These are phyloP conservation scores for Noctua fimbriata DNA, from an alignment of 2,888 invertebrate species.

Conservation along the genomic window DNA sequence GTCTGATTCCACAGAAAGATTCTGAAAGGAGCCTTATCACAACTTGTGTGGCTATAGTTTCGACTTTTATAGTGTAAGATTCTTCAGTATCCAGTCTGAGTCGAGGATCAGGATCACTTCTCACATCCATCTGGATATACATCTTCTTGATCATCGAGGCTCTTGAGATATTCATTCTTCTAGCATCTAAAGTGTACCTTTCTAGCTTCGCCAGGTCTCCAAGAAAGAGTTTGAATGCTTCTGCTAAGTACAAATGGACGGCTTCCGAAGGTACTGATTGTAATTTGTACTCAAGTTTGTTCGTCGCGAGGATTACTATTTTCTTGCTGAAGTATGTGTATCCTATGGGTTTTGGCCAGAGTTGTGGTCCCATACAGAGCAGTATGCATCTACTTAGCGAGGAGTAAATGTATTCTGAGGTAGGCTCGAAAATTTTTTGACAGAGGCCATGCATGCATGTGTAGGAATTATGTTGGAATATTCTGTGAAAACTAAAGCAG, in stretches of 20 bases:
- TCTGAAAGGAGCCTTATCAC: conserved; percentile 89
- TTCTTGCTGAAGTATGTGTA: conserved; percentile 91
- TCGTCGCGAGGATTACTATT: conserved; percentile 89
- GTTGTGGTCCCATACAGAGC: conserved; percentile 92
- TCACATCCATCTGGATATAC: conserved; percentile 87
- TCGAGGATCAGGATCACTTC: conserved; percentile 88
- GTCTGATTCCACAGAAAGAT: conserved; percentile 94
- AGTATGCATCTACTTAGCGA: conserved; percentile 93
- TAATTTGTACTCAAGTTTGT: conserved; percentile 89
- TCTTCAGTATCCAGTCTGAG: conserved; percentile 93
- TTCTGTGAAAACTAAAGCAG: conserved; percentile 34
- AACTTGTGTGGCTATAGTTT: conserved; percentile 81
- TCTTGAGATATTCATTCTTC: conserved; percentile 65
- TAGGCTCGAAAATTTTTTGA: conserved; percentile 74
- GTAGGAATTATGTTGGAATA: conserved; percentile 68
- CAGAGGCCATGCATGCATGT: conserved; percentile 77
- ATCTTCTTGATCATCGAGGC: conserved; percentile 75
- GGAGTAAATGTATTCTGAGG: conserved; percentile 56
- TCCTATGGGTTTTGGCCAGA: conserved; percentile 95
- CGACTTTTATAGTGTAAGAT: conserved; percentile 91
- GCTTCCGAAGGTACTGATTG: conserved; percentile 78
- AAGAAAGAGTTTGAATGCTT: conserved; percentile 88
- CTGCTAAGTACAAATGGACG: conserved; percentile 76
- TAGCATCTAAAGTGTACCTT: conserved; percentile 74
- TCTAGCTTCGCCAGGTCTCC: conserved; percentile 86